Evolutionary conservation across 2,113 vertebrate genomes (phyloP).

Genomic region (Potamarius usumacintae): DNA sequence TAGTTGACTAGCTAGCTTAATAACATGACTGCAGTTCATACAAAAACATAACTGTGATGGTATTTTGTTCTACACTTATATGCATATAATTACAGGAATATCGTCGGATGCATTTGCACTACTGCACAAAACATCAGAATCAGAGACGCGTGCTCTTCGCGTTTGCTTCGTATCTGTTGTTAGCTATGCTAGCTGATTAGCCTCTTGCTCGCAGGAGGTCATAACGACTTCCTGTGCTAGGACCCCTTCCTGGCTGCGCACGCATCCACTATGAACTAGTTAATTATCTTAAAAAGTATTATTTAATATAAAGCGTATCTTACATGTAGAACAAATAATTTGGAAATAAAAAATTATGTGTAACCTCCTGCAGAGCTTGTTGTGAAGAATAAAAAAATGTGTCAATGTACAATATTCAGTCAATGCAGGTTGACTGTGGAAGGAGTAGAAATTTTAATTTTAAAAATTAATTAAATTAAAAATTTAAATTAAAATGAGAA

Average conservation of each 20-base stretch:
- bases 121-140: neutral
- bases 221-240: conserved; percentile 38
- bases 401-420: neutral
- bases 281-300: neutral
- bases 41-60: conserved; percentile 20
- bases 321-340: neutral
- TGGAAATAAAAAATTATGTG: too few species aligned
- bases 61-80: neutral
- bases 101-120: neutral
- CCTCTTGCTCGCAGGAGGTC: conserved; percentile 5
- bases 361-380: neutral
- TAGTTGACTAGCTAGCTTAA: conserved; percentile 35
- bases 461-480: too few species aligned
- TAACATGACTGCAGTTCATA: conserved; percentile 1
- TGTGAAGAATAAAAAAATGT: neutral
- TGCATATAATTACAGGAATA: too few species aligned
- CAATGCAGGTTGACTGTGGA: neutral
- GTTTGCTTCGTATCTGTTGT: neutral
- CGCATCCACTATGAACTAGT: neutral
- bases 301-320: neutral
- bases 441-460: neutral
- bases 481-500: too few species aligned
- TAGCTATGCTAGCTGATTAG: conserved; percentile 35
- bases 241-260: conserved; percentile 39
- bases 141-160: neutral